Base-by-base conservation (phyloP, 2,113 vertebrate genomes). In the Eulemur rufifrons region DNA sequence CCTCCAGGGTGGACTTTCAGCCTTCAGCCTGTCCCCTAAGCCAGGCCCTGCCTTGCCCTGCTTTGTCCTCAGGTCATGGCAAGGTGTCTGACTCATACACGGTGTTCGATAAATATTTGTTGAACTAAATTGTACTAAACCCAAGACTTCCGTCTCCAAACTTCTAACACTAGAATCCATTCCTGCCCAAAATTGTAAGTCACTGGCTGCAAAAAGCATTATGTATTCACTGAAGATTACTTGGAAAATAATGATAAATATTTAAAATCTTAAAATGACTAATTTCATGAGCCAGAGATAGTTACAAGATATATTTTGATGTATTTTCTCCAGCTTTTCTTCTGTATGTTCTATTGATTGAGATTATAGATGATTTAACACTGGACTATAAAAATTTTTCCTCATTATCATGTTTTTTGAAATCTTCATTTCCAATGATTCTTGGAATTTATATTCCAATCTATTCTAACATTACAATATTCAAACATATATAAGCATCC, bases 371-470 rank as follows among this genome's bases (percentile, higher is more conserved):
- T 18, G 81, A 29, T 56, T 61, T 81, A 89, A 88, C 10, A 69
- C 2, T 87, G 17, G 47, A 56, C 61, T 87, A 17, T 52, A 63
- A 80, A 80, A 61, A 14, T 61, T 45, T 86, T 63, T 63, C 29
- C 77, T 85, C 52, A 45, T 85, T 34, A 39, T 91, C 50, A 29
- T 82, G 68, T 54, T 76, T 89, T 74, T 77, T 20, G 14, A 94
- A 95, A 91, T 71, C 29, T 80, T 21, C 32, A 39, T 56, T 95
- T 92, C 86, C 21, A 83, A 9, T 56, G n/a, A 7, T 89, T 92
- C 47, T 84, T 74, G 25, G 37, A 74, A 91, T 42, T 95, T 86
- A 78, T 85, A 95, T 74, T 54, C 29, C 86, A 92, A 95, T 93
- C 77, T 37, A 66, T 68, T 73, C 39, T 17, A 82, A 94, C 69